phyloP scores from a whole-genome alignment of 2,888 invertebrate genomes.

The Latheticus oryzae region DNA sequence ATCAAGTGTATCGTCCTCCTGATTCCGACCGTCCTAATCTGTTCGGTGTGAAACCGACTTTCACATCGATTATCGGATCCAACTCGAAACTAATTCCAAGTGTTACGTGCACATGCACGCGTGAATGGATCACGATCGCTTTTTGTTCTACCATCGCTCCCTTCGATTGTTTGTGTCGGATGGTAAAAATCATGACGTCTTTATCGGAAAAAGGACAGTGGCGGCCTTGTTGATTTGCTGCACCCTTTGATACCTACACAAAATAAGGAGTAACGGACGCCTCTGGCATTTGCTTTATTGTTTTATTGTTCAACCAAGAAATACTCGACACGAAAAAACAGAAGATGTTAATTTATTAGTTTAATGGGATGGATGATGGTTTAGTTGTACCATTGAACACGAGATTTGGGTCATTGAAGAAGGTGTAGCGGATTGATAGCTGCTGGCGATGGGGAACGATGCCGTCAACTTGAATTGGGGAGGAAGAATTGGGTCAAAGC shows the following conservation, averaged over 20 bases:
- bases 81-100: constrained; percentile 57
- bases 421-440: too few relatives aligned
- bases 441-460: too few relatives aligned
- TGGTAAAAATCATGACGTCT: constrained; percentile 30
- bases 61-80: constrained; percentile 58
- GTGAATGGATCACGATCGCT: constrained; percentile 61
- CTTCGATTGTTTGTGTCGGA: constrained; percentile 9
- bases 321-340: constrained; percentile 18
- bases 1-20: too few relatives aligned
- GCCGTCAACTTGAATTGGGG: too few relatives aligned
- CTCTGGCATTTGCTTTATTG: constrained; percentile 19
- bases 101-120: constrained; percentile 59
- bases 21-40: constrained; percentile 9
- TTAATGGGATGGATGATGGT: constrained; percentile 47
- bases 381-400: constrained; percentile 44
- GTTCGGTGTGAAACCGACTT: constrained; percentile 52
- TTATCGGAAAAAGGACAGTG: constrained; percentile 13
- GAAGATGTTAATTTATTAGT: constrained; percentile 44
- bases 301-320: constrained; percentile 36
- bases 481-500: too few relatives aligned
- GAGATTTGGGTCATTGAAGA: constrained; percentile 48
- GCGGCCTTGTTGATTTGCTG: constrained; percentile 28
- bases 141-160: constrained; percentile 56
- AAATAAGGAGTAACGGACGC: background rate
- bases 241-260: constrained; percentile 13